Evolutionary conservation across 1,140 invertebrate species (phyloP).

Genomic region (Atopsyche davidsoni): DNA sequence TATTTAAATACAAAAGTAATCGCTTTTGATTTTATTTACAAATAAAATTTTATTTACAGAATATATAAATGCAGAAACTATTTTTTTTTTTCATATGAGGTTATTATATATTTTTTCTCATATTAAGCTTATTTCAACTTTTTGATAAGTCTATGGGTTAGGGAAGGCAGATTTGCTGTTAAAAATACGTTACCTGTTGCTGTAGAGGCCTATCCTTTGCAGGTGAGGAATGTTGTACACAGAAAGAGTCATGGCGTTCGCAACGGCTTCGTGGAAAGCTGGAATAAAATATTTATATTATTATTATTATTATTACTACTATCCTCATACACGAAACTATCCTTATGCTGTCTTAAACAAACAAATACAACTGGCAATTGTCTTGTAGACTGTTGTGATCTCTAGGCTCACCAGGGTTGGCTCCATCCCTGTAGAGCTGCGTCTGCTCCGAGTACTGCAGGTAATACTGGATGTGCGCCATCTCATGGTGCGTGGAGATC

Average conservation of each 20-base stretch:
- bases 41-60: too few relatives aligned
- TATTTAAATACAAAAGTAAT: too few relatives aligned
- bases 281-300: constrained; percentile 26
- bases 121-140: too few relatives aligned
- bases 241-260: constrained; percentile 77
- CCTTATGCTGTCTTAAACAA: too few relatives aligned
- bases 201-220: constrained; percentile 63
- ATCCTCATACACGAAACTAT: not conserved
- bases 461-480: constrained; percentile 80
- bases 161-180: too few relatives aligned
- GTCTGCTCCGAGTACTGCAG: constrained; percentile 73
- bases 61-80: too few relatives aligned
- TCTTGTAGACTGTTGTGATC: too few relatives aligned
- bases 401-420: constrained; percentile 60
- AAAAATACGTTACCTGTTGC: constrained; percentile 47
- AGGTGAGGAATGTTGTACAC: constrained; percentile 70
- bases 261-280: constrained; percentile 85
- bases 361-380: too few relatives aligned
- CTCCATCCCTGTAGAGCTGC: constrained; percentile 66
- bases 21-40: too few relatives aligned
- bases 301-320: not conserved
- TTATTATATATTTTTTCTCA: too few relatives aligned
- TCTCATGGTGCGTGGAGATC: constrained; percentile 77
- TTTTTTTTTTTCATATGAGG: too few relatives aligned
- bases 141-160: too few relatives aligned